A percentile compares a stretch with the other conserved stretches of the same genome.
phyloP scores from a whole-genome alignment of 2,888 invertebrate genomes.

The Morpho deidamia region DNA sequence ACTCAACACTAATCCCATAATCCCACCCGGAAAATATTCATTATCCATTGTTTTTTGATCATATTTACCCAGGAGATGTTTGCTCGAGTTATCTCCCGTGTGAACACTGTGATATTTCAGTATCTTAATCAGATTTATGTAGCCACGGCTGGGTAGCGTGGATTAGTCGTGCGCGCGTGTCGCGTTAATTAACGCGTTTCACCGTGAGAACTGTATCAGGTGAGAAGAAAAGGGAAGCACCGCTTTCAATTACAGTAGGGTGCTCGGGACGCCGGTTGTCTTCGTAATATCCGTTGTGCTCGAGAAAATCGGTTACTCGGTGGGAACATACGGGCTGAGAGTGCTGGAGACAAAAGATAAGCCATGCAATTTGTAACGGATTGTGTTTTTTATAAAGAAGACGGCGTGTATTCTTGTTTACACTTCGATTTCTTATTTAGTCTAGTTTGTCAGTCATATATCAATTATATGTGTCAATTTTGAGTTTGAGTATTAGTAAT shows the following conservation, averaged over 20 bases:
- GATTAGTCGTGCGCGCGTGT: slow-evolving; percentile 10
- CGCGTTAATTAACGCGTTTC: slow-evolving; percentile 16
- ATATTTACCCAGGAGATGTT: slow-evolving; percentile 58
- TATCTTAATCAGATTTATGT: slow-evolving; percentile 47
- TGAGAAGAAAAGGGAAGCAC: slow-evolving; percentile 7
- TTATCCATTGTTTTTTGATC: slow-evolving; percentile 63
- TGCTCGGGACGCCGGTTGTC: slow-evolving; percentile 13
- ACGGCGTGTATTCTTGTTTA: slow-evolving; percentile 23
- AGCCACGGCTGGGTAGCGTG: slow-evolving; percentile 25
- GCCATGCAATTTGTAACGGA: slow-evolving; percentile 45
- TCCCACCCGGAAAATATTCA: slow-evolving; percentile 67
- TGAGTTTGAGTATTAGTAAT: too few species aligned
- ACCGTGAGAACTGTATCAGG: slow-evolving; percentile 11
- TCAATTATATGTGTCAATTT: too few species aligned
- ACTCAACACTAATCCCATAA: slow-evolving; percentile 59
- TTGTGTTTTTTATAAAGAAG: slow-evolving; percentile 44
- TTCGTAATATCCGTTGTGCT: slow-evolving; percentile 38
- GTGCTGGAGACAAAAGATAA: slow-evolving; percentile 51
- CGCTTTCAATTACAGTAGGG: slow-evolving; percentile 10
- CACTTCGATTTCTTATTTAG: too few species aligned
- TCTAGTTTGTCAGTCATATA: too few species aligned
- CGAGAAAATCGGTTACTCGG: slow-evolving; percentile 40
- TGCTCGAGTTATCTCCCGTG: slow-evolving; percentile 55
- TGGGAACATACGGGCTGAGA: slow-evolving; percentile 40
- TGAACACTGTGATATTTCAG: slow-evolving; percentile 56